Percentiles rank a stretch among this genome's conserved stretches.
Evolutionary conservation across 2,113 vertebrate species (phyloP).

Genomic region (Cephalophus harveyi): DNA sequence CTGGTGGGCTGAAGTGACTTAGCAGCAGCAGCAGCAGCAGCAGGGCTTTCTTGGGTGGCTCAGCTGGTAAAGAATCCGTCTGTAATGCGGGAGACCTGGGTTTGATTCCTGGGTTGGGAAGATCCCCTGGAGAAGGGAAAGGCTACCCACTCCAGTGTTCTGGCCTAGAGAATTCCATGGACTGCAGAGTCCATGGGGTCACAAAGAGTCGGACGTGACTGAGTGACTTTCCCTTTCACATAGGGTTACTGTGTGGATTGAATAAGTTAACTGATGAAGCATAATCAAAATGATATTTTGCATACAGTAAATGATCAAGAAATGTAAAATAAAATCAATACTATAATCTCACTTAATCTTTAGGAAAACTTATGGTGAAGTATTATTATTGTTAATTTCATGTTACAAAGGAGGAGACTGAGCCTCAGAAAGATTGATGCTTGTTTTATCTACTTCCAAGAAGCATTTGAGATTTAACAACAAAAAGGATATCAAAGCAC

Average conservation of each 20-base stretch:
- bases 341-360: neutral
- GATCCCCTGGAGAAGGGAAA: neutral
- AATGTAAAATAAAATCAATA: neutral
- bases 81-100: neutral
- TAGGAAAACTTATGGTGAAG: neutral
- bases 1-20: too few relatives aligned
- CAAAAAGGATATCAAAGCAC: neutral
- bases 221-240: neutral
- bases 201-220: neutral
- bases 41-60: neutral
- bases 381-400: neutral
- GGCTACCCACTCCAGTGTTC: neutral
- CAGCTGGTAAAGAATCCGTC: neutral
- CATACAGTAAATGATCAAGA: neutral
- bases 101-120: neutral
- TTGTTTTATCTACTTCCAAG: neutral
- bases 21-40: too few relatives aligned
- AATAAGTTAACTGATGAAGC: neutral
- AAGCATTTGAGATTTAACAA: neutral
- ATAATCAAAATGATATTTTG: neutral
- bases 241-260: neutral
- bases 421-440: neutral
- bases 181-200: neutral
- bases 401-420: neutral
- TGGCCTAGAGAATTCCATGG: neutral